These are phyloP conservation scores for Acestrorhynchus altus DNA, from an alignment of 2,797 vertebrate genomes.

Conservation along the genomic window DNA sequence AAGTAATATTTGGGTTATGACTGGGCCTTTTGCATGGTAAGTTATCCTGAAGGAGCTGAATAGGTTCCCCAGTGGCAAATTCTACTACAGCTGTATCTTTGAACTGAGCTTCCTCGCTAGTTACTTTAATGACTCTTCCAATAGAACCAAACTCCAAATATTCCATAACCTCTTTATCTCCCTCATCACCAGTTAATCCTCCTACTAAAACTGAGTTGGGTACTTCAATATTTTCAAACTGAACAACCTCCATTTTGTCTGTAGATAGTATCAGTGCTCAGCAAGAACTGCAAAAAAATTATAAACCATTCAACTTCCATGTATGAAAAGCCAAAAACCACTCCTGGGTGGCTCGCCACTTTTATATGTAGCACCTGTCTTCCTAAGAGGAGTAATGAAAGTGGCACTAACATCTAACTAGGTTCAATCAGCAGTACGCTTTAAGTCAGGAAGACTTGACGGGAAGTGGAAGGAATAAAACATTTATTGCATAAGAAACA, in stretches of 20 bases:
- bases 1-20: not conserved
- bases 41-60: not conserved
- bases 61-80: not conserved
- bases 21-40: conserved; percentile 5
- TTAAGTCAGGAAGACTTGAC: too few relatives aligned
- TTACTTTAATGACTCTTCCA: not conserved
- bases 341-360: not conserved
- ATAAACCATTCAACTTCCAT: not conserved
- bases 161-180: conserved; percentile 11
- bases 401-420: too few relatives aligned
- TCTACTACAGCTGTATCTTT: not conserved
- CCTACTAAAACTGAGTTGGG: not conserved
- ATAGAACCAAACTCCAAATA: conserved; percentile 18
- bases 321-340: not conserved
- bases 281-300: not conserved
- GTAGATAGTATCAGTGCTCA: not conserved
- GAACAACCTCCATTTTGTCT: not conserved
- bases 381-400: too few relatives aligned
- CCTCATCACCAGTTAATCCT: not conserved
- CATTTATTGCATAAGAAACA: too few relatives aligned
- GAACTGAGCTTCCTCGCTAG: conserved; percentile 2
- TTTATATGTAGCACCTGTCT: not conserved
- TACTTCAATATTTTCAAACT: not conserved
- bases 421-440: too few relatives aligned
- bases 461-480: too few relatives aligned